Evolutionary conservation across 2,888 invertebrate species (phyloP).

Genomic region (Luperina testacea): DNA sequence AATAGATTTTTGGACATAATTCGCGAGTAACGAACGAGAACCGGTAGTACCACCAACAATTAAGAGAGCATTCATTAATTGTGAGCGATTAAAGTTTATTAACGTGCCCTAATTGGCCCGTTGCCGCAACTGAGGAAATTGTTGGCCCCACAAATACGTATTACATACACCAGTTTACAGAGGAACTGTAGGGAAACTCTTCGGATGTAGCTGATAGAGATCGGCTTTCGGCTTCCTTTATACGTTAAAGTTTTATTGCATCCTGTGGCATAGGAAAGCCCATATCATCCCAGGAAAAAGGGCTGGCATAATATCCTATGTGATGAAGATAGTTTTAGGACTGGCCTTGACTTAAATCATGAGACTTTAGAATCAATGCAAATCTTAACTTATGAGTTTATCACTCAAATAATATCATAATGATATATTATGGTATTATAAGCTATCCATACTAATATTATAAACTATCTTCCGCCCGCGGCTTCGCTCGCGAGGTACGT

Average conservation of each 20-base stretch:
- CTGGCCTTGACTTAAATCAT: background rate
- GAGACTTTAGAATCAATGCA: background rate
- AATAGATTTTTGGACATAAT: background rate
- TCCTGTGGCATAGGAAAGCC: constrained; percentile 22
- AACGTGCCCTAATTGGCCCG: constrained; percentile 76
- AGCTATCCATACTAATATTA: too few species aligned
- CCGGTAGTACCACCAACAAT: constrained; percentile 55
- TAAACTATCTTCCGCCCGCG: too few species aligned
- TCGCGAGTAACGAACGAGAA: constrained; percentile 52
- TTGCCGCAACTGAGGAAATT: constrained; percentile 70
- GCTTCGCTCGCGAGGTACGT: too few species aligned
- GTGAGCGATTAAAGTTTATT: constrained; percentile 76
- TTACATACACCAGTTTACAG: constrained; percentile 27
- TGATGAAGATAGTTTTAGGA: background rate
- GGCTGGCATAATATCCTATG: background rate
- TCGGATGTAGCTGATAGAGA: constrained; percentile 44
- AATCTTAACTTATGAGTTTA: background rate
- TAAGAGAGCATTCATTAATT: constrained; percentile 73
- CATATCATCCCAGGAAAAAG: background rate
- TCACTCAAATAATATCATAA: background rate
- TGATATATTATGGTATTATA: too few species aligned
- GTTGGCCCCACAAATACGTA: constrained; percentile 68
- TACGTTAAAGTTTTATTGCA: constrained; percentile 16
- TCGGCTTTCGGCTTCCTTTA: constrained; percentile 47
- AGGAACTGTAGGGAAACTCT: constrained; percentile 21